Evolutionary conservation across 35 echinoderm and acorn worm genomes (phyloP).

Genomic region (Lytechinus pictus): DNA sequence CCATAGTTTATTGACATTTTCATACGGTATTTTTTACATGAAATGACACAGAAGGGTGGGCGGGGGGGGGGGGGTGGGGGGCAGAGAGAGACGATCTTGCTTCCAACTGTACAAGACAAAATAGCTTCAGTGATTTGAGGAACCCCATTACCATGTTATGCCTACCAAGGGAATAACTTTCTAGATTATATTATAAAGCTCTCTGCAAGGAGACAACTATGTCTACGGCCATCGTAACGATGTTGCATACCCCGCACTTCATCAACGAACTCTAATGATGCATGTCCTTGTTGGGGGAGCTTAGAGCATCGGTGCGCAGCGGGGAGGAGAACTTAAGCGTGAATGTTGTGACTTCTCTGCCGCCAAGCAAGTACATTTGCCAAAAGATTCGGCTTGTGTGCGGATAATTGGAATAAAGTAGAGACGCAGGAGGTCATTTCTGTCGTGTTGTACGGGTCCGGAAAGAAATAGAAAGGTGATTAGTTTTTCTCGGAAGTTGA

Average conservation of each 20-base stretch:
- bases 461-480: background rate
- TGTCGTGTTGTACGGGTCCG: background rate
- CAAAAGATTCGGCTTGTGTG: background rate
- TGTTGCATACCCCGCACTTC: background rate
- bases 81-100: background rate
- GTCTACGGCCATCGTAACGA: background rate
- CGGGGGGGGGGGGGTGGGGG: background rate
- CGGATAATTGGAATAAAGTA: background rate
- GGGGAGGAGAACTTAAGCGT: conserved; percentile 31
- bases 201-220: background rate
- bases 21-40: background rate
- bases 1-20: too few relatives aligned
- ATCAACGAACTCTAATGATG: background rate
- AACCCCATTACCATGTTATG: background rate
- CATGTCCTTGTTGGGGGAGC: background rate
- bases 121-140: background rate
- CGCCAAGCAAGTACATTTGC: conserved; percentile 20
- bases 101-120: too few relatives aligned
- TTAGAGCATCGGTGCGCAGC: background rate
- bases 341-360: conserved; percentile 16
- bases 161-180: background rate
- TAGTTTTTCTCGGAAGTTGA: background rate
- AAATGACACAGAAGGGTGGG: background rate
- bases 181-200: background rate
- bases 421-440: background rate